phyloP scores from a whole-genome alignment of 2,888 invertebrate genomes.

The Leptopilina syphax region DNA sequence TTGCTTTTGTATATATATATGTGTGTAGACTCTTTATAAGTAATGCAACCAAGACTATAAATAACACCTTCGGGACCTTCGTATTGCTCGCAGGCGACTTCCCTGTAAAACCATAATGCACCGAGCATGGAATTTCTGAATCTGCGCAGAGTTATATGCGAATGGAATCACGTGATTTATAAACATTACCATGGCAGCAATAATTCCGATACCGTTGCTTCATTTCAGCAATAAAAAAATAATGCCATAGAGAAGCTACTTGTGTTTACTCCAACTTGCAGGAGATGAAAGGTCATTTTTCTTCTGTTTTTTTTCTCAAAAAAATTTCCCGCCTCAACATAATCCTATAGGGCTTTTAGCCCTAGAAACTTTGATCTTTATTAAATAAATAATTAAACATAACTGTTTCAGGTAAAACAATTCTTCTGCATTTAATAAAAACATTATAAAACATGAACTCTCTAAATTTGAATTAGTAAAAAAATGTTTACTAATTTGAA shows the following conservation, averaged over 20 bases:
- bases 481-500: too few relatives aligned
- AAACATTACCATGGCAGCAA: not conserved
- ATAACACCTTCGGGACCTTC: slow-evolving; percentile 21
- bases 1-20: not conserved
- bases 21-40: not conserved
- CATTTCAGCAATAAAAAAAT: not conserved
- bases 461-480: too few relatives aligned
- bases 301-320: too few relatives aligned
- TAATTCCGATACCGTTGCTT: slow-evolving; percentile 12
- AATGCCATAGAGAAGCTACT: not conserved
- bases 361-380: too few relatives aligned
- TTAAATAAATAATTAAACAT: not conserved
- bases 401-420: not conserved
- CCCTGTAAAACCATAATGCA: slow-evolving; percentile 20
- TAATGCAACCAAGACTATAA: slow-evolving; percentile 25
- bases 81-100: slow-evolving; percentile 22
- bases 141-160: not conserved
- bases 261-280: not conserved
- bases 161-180: slow-evolving; percentile 9
- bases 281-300: not conserved
- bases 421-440: too few relatives aligned
- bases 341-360: too few relatives aligned
- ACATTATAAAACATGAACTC: too few relatives aligned
- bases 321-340: too few relatives aligned
- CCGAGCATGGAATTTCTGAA: slow-evolving; percentile 8